phyloP scores from a whole-genome alignment of 2,113 vertebrate genomes.

The Coptodon bakossiorum region DNA sequence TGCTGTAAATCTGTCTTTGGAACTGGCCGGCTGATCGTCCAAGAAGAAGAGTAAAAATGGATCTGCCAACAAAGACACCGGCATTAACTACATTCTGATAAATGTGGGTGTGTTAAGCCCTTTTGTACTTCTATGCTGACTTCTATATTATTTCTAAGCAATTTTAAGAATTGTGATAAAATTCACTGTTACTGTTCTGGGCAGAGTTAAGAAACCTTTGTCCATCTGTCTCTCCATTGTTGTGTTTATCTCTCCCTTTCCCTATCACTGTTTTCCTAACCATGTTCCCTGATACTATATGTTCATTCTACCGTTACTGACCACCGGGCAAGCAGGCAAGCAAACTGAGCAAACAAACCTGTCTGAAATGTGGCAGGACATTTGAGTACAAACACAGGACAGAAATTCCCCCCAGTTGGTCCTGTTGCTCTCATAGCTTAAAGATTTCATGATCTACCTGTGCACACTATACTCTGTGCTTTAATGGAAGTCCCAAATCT shows the following conservation, averaged over 20 bases:
- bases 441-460: background rate
- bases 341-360: background rate
- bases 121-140: background rate
- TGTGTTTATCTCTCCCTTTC: background rate
- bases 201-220: background rate
- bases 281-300: background rate
- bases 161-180: background rate
- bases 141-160: background rate
- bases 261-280: background rate
- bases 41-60: background rate
- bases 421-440: background rate
- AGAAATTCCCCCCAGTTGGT: background rate
- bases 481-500: background rate
- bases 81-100: background rate
- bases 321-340: background rate
- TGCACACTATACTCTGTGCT: background rate
- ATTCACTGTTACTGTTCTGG: background rate
- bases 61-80: background rate
- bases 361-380: background rate
- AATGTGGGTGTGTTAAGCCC: background rate
- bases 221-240: background rate
- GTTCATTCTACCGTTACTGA: background rate
- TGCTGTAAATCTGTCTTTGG: background rate
- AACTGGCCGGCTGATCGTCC: background rate
- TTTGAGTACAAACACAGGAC: background rate